A percentile compares a stretch with the other conserved stretches of the same genome.
Evolutionary conservation across 2,113 vertebrate genomes (phyloP).

Genomic region (Psophia crepitans): DNA sequence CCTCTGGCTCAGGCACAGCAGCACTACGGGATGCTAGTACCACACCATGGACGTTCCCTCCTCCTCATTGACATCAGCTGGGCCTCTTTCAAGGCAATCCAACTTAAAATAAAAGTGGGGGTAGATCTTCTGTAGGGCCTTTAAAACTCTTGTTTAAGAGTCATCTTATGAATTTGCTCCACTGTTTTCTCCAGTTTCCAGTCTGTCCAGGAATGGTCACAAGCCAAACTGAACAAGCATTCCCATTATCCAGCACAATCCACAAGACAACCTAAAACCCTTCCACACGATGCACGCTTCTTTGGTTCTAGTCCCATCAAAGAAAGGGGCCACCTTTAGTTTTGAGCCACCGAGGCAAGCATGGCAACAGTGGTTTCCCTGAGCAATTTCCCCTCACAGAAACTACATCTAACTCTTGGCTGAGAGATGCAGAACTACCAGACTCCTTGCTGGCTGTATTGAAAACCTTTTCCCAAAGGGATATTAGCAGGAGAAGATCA

Average conservation of each 20-base stretch:
- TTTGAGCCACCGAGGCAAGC: neutral
- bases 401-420: neutral
- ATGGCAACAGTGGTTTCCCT: neutral
- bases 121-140: neutral
- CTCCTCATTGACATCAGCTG: neutral
- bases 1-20: neutral
- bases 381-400: neutral
- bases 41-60: accelerated
- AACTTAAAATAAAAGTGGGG: neutral
- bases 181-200: neutral
- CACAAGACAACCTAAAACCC: neutral
- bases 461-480: neutral
- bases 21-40: accelerated
- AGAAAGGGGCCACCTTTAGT: neutral
- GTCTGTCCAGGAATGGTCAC: neutral
- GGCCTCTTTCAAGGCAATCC: neutral
- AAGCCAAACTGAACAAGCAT: neutral
- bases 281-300: neutral
- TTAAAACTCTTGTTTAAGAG: neutral
- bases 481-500: neutral
- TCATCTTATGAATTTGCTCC: neutral
- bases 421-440: neutral
- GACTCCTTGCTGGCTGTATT: neutral
- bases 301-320: neutral
- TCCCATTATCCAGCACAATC: neutral